Percentiles rank a stretch among this genome's conserved stretches.
These are phyloP conservation scores for Glaucomys volans DNA, from an alignment of 2,113 vertebrate species.

Conservation along the genomic window DNA sequence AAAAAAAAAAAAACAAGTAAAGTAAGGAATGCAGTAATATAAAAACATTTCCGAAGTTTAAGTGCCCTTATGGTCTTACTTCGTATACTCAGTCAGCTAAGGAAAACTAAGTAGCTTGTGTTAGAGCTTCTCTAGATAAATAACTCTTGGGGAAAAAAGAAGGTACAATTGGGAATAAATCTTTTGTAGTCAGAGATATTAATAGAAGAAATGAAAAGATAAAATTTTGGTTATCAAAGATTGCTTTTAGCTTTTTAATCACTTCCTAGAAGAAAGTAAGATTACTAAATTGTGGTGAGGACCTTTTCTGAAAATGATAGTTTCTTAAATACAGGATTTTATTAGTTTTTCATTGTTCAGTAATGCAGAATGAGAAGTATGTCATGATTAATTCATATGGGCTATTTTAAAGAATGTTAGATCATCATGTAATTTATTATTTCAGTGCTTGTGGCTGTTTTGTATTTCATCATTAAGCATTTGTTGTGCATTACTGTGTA, in stretches of 20 bases:
- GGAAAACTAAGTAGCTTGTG: background rate
- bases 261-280: slow-evolving; percentile 51
- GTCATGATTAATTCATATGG: background rate
- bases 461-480: background rate
- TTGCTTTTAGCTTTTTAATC: slow-evolving; percentile 26
- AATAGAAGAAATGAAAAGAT: slow-evolving; percentile 40
- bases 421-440: background rate
- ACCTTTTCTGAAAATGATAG: background rate
- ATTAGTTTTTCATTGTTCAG: slow-evolving; percentile 50
- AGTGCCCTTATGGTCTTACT: background rate
- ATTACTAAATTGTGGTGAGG: slow-evolving; percentile 44
- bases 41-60: slow-evolving; percentile 17
- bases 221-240: slow-evolving; percentile 32
- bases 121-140: background rate
- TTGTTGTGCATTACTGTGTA: background rate
- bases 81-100: slow-evolving; percentile 21
- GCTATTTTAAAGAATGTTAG: slow-evolving; percentile 27
- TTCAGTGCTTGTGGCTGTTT: slow-evolving; percentile 8
- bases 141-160: background rate
- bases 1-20: too few relatives aligned
- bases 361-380: background rate
- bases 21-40: slow-evolving; percentile 84
- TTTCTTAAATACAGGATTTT: background rate
- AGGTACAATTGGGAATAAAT: background rate
- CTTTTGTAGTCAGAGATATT: background rate